Evolutionary conservation across 2,113 vertebrate species (phyloP).

Genomic region (Tupaia chinensis): DNA sequence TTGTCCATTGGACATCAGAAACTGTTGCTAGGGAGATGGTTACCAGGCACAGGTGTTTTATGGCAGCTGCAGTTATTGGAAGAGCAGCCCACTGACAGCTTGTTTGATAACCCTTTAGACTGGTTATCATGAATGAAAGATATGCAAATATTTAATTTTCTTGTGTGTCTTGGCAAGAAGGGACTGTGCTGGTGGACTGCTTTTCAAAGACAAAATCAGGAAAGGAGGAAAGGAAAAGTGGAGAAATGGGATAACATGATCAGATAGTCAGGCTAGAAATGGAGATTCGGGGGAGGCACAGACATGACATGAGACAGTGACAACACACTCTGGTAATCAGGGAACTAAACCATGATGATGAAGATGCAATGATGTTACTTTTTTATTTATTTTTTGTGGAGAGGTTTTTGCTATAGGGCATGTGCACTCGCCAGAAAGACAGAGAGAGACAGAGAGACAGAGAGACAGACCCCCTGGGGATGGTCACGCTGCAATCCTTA

Average conservation of each 20-base stretch:
- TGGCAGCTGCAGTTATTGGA: slow-evolving; percentile 76
- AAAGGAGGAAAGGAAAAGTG: slow-evolving; percentile 49
- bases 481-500: no score
- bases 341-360: not conserved
- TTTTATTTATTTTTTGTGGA: no score
- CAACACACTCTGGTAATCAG: not conserved
- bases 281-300: rapidly evolving
- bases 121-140: slow-evolving; percentile 42
- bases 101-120: slow-evolving; percentile 71
- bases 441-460: no score
- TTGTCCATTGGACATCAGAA: slow-evolving; percentile 37
- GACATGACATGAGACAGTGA: not conserved
- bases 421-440: no score
- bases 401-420: no score
- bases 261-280: slow-evolving; percentile 54
- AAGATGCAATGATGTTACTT: not conserved
- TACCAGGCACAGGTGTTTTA: slow-evolving; percentile 73
- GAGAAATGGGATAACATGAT: not conserved
- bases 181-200: not conserved
- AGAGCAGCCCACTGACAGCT: slow-evolving; percentile 67
- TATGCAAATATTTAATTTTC: slow-evolving; percentile 72
- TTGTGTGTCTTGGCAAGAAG: slow-evolving; percentile 21
- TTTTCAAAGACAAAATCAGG: slow-evolving; percentile 35
- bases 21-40: slow-evolving; percentile 77
- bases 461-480: no score